Base-by-base conservation (phyloP, 2,888 invertebrate species). In the Caenorhabditis macrosperma region DNA sequence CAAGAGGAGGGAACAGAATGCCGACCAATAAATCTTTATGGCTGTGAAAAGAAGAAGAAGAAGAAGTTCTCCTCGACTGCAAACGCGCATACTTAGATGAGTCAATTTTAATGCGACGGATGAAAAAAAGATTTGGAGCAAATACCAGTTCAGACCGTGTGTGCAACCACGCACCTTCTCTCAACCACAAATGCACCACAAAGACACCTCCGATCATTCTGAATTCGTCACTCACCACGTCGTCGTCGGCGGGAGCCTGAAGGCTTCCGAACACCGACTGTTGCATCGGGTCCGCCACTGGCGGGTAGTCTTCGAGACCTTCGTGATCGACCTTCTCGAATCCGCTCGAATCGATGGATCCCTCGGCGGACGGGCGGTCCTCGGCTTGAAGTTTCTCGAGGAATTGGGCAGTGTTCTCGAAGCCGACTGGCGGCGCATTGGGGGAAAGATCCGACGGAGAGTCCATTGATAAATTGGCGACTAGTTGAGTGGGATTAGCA, bases 361-460 rank as follows among this genome's bases (percentile, higher is more conserved):
- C 82, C 35, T 82, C 82, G 50, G 82, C 63, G 0, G 82, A 82
- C 22, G 78, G 69, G 6, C 69, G 67, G 26, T 72, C 66, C 44
- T 66, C 64, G 33, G 71, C 46, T 33, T 69, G 67, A 24, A 77
- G 38, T 33, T 77, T 68, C 57, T 64, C 77, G 15, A 69, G 67
- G 35, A 61, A 76, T n/a, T 61, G 60, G 9, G 76, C 68, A 4
- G 76, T 44, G 30, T 67, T 76, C 33, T 68, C 68, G 30, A 63
- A 68, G 7, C 76, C 76, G 48, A 33, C 63, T 52, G 84, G 84
- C 48, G 82, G 84, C 38, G 83, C 82, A 57, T 85, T 84, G 35
- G 85, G 85, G 33, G 85, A 85, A 57, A 85, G 78, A 80, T 85
- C 85, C 33, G 83, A 78, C 63, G 85, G 85, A 41, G 85, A 85